Base-by-base conservation (phyloP, 2,888 invertebrate genomes). In the Kryphioiulus occultus region DNA sequence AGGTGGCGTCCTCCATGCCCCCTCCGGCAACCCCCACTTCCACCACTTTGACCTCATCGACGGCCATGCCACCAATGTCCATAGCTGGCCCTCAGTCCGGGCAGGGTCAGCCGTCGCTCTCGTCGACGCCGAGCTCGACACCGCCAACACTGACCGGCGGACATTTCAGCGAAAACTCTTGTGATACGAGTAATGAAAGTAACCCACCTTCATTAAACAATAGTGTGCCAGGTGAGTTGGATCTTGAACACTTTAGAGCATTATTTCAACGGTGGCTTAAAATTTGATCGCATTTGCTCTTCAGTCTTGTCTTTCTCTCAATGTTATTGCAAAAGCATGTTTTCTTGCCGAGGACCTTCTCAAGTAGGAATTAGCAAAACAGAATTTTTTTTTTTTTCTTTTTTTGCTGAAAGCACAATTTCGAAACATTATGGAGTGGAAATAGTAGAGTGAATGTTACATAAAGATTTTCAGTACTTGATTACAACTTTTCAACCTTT, bases 41-140 rank as follows among this genome's bases (percentile, higher is more conserved):
- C 78, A 86, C 88, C 87, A 68, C 68, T 1, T 26, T 68, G 68
- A 68, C 68, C 68, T 68, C 68, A 12, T 39, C 89, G 83, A 35
- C 89, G 42, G n/a, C 89, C 84, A 35, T 88, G 82, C 94, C 93
- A 85, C 93, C 94, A 87, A 94, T 94, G 32, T 93, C 94, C 91
- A 93, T 94, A 84, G 89, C 92, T 92, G 89, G 92, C 92, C 90
- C 92, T 92, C 86, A 89, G 90, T 87, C 89, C 90, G 15, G 88
- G 85, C 88, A 19, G 88, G 88, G 87, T 26, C 68, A 85, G 78
- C 88, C 82, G 26, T 89, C 87, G 15, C 88, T 90, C 82, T 90
- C 89, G 59, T 89, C 90, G 83, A 89, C 90, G 44, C 89, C 90
- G 78, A 89, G 90, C 84, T 89, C 89, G 39, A 89, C 89, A 85